Percentiles rank a stretch among this genome's conserved stretches.
Conservation (phyloP, 92 coral and sea anemone genomes). For the Zoanthus sansibaricus region DNA sequence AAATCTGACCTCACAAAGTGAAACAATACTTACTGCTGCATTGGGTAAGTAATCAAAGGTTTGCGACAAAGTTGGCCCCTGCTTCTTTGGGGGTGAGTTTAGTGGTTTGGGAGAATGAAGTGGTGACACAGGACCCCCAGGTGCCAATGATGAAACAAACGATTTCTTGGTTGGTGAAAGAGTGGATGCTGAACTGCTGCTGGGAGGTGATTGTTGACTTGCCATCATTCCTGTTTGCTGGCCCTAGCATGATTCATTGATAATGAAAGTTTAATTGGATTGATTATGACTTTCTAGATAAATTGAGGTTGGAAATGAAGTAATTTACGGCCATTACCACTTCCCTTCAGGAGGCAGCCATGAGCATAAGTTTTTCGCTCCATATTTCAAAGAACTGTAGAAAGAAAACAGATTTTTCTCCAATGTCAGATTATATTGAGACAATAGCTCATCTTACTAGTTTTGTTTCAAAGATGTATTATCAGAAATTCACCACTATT, state of each 20-base stretch:
- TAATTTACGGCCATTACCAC: too few relatives aligned
- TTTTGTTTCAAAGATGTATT: too few relatives aligned
- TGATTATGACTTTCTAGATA: too few relatives aligned
- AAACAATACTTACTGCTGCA: conserved; percentile 79
- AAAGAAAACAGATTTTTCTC: too few relatives aligned
- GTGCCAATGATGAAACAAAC: conserved; percentile 82
- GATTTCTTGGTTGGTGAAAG: conserved; percentile 87
- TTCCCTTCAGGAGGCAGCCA: too few relatives aligned
- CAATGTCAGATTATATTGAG: too few relatives aligned
- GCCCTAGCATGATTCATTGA: conserved; percentile 27
- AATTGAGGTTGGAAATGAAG: too few relatives aligned
- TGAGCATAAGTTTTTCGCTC: too few relatives aligned
- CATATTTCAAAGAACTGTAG: too few relatives aligned
- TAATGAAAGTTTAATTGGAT: neutral
- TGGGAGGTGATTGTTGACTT: conserved; percentile 47
- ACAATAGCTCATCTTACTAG: too few relatives aligned
- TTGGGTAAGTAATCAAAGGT: conserved; percentile 93
- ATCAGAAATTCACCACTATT: too few relatives aligned
- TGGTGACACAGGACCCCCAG: conserved; percentile 92
- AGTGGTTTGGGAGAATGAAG: conserved; percentile 87
- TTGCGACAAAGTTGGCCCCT: conserved; percentile 69
- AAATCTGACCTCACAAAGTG: neutral
- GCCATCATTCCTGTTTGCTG: conserved; percentile 62
- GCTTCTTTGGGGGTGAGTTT: conserved; percentile 67
- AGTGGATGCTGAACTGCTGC: conserved; percentile 63